Evolutionary conservation across 2,113 vertebrate species (phyloP), one percentile per base, ranked within the genome.

Genomic region (Setophaga coronata): DNA sequence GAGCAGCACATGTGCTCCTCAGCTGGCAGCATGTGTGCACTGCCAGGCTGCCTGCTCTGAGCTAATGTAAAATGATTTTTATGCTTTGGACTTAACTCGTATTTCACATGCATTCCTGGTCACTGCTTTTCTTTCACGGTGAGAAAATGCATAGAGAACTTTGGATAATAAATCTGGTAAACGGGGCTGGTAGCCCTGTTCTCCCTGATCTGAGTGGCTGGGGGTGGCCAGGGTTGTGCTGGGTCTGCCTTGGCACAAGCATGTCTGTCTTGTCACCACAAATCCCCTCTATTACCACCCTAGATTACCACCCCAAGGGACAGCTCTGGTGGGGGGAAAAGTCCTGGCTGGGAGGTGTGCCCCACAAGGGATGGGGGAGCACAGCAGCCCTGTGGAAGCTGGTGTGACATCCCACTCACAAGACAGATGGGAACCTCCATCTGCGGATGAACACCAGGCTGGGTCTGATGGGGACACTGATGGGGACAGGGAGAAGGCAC

Each of bases 21-120:
- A 42, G 69, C 76, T 50, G 54, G 61, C 62, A 36, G 60, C 1
- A 6, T 38, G 61, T 56, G 24, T 4, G 4, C 0, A 0, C 4
- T 62, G 70, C 76, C 0, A 0, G 28, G 14, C 66, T 57, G 42
- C n/a, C 80, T 71, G 51, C 60, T 78, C 67, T 71, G 45, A 56
- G 47, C 73, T 81, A 50, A 47, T 33, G 29, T 21, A 19, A 50
- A 95, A 74, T 57, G 2, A 57, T 56, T 90, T 88, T 85, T 34
- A 40, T 77, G 56, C 56, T 89, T 94, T 62, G 51, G 29, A 73
- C 78, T 88, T 53, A 43, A 56, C 50, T 86, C 1, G 0, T 62
- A 14, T 84, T 87, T 89, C 78, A 45, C 29, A 1, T 19, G 47
- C 51, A 38, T 95, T 81, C 67, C 64, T 84, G 81, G 65, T 74